Base-by-base conservation (phyloP, 2,888 invertebrate genomes). In the Salpingus planirostris region DNA sequence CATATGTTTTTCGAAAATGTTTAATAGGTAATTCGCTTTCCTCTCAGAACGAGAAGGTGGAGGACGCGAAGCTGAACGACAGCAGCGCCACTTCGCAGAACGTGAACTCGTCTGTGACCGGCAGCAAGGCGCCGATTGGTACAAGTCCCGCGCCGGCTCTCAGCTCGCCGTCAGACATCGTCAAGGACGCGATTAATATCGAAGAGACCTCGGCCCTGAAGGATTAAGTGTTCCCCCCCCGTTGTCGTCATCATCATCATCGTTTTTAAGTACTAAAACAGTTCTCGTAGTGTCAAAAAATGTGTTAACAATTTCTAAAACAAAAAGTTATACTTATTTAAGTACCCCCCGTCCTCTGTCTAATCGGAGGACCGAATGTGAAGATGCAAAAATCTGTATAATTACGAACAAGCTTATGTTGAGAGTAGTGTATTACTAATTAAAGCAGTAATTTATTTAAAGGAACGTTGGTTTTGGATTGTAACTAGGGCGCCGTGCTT, bases 11-110 rank as follows among this genome's bases (percentile, higher is more conserved):
- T 23, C 10, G 10, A 8, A n/a, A n/a, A n/a, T n/a, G n/a, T n/a
- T 18, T 18, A 6, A 11, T 36, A 55, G 57, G 47, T 38, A 54
- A 54, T 32, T 46, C 54, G 18, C 43, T 60, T 31, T 46, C 55
- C 36, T 51, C 52, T 27, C 62, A 61, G 47, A 53, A 44, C 29
- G 64, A 64, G 26, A 64, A 64, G 50, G 36, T 47, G 10, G 63
- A 64, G 15, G 62, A 62, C 31, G 36, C 53, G 14, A 64, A 64
- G 49, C 44, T 62, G 27, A 49, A 43, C 15, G 63, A 62, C 13
- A 50, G 40, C 15, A 50, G 40, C 15, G 38, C 48, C 29, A 52
- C 33, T 39, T 46, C 45, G 14, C 31, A 46, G 13, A 45, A 37
- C 25, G 41, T 32, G 22, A 29, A 39, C 14, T 41, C 41, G 23